Conservation (phyloP, 2,113 vertebrate genomes). For the Gyps fulvus region DNA sequence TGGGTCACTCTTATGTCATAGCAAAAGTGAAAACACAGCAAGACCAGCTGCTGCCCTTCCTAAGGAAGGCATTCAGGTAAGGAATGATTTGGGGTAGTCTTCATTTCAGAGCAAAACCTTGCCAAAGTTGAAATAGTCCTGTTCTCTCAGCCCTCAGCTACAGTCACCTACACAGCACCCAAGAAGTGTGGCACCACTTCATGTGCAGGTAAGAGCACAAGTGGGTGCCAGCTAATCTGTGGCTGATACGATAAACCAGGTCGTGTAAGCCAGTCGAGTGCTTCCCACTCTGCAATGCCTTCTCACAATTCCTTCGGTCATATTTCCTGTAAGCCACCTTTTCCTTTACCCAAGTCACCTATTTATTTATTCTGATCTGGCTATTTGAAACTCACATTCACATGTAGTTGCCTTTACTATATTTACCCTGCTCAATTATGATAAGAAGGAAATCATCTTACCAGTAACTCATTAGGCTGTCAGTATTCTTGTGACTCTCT, state of each 20-base stretch:
- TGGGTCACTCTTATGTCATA: neutral
- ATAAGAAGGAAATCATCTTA: neutral
- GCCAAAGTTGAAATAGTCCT: neutral
- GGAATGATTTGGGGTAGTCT: neutral
- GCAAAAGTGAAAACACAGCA: neutral
- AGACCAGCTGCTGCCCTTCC: neutral
- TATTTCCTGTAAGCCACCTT: neutral
- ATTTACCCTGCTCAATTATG: neutral
- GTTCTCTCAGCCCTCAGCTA: neutral
- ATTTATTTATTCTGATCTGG: neutral
- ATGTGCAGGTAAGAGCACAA: neutral
- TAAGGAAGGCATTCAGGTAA: neutral
- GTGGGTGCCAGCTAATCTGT: neutral
- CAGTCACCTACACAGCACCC: neutral
- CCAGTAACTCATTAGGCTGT: neutral
- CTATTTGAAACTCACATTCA: neutral
- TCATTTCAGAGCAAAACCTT: neutral
- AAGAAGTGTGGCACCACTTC: neutral
- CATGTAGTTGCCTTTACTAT: neutral
- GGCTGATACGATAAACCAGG: neutral
- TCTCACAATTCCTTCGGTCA: neutral
- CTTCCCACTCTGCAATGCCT: neutral
- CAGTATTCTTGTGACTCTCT: neutral
- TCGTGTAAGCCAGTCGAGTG: rapidly evolving
- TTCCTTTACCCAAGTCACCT: neutral